phyloP scores from a whole-genome alignment of 1,140 invertebrate species.

The Mercenaria mercenaria region DNA sequence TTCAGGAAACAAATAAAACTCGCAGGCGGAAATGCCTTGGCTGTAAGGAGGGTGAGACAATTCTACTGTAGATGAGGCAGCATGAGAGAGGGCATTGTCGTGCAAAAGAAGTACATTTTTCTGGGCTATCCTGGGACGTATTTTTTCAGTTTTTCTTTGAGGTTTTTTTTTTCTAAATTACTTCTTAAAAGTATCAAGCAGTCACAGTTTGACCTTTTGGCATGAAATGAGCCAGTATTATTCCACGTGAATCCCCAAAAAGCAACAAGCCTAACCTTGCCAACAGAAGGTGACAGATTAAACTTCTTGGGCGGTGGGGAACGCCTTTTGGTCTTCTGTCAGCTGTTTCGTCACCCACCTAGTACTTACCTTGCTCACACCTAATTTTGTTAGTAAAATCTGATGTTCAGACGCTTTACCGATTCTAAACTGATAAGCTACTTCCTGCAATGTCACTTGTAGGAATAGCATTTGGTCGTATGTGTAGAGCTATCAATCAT shows the following conservation, averaged over 20 bases:
- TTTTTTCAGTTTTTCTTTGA: slow-evolving; percentile 14
- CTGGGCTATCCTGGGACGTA: too few species aligned
- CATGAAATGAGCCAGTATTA: slow-evolving; percentile 28
- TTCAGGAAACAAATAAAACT: slow-evolving; percentile 26
- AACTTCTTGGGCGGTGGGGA: slow-evolving; percentile 44
- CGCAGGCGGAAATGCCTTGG: background rate
- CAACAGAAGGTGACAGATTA: slow-evolving; percentile 54
- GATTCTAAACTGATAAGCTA: too few species aligned
- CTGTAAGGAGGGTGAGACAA: slow-evolving; percentile 28
- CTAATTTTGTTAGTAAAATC: too few species aligned
- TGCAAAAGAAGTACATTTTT: slow-evolving; percentile 7
- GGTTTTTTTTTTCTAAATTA: slow-evolving; percentile 57
- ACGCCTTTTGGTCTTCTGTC: too few species aligned
- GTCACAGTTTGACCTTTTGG: slow-evolving; percentile 11
- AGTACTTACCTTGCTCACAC: too few species aligned
- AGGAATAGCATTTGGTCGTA: too few species aligned
- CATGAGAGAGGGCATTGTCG: slow-evolving; percentile 44
- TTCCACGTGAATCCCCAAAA: slow-evolving; percentile 43
- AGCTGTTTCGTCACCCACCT: too few species aligned
- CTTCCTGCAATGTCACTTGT: too few species aligned
- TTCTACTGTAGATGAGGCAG: slow-evolving; percentile 62
- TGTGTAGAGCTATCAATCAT: too few species aligned
- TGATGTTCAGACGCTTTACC: too few species aligned
- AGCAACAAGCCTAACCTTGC: slow-evolving; percentile 26
- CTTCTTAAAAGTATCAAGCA: too few species aligned